Base-by-base conservation (phyloP, 2,888 invertebrate genomes). In the Oegoconia quadripuncta region DNA sequence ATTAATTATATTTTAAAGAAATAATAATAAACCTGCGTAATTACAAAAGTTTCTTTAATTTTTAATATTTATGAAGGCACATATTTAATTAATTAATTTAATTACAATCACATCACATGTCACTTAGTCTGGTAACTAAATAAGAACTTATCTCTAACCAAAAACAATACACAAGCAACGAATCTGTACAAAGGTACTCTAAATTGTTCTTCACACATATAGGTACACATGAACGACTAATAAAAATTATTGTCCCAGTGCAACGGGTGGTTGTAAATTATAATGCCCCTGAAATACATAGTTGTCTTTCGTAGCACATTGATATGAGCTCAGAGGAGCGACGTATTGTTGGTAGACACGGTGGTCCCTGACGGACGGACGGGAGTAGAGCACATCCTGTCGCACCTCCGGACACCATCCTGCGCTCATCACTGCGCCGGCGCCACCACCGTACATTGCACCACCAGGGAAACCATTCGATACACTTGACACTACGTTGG, bases 251-350 rank as follows among this genome's bases (percentile, higher is more conserved):
- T 87, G 88, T 52, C 88, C 83, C 39, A 88, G 68, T 29, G 87
- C 88, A 33, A 88, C 71, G 1, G 87, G 79, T 6, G 84, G 79
- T 58, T 82, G 84, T 41, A 86, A 63, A 50, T 79, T 84, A 42
- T 86, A 86, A 59, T 88, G 88, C 59, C 88, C 88, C 55, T 88
- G 88, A 49, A 88, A 87, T 56, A 88, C 59, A 50, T 87, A 88
- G 50, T 84, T 88, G 29, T 88, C 87, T 43, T 88, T 88, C 3
- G 80, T 54, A 6, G 83, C 83, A 34, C 88, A 88, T 60, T 87
- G 88, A 39, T 88, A 88, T 3, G 78, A 62, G 32, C 68, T 59
- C 22, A 82, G 67, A 1, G 79, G 67, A 0, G 73, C 45, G 0
- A 81, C 52, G 41, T 88, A 87, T 46, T 87, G 83, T 40, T 86